These are phyloP conservation scores for Trissolcus basalis DNA, from an alignment of 1,140 invertebrate species.

Conservation along the genomic window DNA sequence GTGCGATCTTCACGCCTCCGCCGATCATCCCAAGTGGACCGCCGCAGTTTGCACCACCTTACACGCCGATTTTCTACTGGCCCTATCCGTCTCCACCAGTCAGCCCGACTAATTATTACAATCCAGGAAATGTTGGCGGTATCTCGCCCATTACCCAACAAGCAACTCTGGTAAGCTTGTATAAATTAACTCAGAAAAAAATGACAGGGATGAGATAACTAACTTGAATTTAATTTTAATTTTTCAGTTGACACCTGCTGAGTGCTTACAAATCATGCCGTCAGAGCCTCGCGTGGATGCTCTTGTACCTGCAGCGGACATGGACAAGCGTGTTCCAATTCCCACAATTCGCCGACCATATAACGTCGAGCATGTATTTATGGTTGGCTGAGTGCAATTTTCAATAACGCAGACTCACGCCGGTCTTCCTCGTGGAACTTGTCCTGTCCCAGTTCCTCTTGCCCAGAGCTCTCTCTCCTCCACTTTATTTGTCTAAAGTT, in stretches of 20 bases:
- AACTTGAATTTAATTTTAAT: too few species aligned
- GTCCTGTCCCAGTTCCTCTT: constrained; percentile 42
- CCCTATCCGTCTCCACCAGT: constrained; percentile 94
- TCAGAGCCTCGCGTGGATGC: constrained; percentile 76
- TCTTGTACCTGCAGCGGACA: constrained; percentile 74
- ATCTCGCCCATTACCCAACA: constrained; percentile 71
- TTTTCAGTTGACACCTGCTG: constrained; percentile 74
- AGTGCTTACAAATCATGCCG: constrained; percentile 77
- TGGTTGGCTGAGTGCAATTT: constrained; percentile 45
- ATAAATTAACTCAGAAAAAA: not conserved
- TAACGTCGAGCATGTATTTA: constrained; percentile 78
- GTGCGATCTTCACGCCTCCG: constrained; percentile 72
- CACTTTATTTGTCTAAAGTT: constrained; percentile 8
- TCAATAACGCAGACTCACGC: not conserved
- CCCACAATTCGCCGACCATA: constrained; percentile 78
- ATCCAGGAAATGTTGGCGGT: constrained; percentile 71
- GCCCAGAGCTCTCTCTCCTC: constrained; percentile 42
- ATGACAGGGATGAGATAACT: too few species aligned
- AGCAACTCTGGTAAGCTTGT: constrained; percentile 64
- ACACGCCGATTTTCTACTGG: constrained; percentile 87
- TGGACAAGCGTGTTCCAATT: constrained; percentile 79
- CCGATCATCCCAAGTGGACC: constrained; percentile 70
- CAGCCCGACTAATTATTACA: constrained; percentile 90
- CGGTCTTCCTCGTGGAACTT: constrained; percentile 19
- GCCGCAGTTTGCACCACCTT: constrained; percentile 77